Evolutionary conservation across 2,797 vertebrate species (phyloP).

Genomic region (Thripadectes ignobilis): DNA sequence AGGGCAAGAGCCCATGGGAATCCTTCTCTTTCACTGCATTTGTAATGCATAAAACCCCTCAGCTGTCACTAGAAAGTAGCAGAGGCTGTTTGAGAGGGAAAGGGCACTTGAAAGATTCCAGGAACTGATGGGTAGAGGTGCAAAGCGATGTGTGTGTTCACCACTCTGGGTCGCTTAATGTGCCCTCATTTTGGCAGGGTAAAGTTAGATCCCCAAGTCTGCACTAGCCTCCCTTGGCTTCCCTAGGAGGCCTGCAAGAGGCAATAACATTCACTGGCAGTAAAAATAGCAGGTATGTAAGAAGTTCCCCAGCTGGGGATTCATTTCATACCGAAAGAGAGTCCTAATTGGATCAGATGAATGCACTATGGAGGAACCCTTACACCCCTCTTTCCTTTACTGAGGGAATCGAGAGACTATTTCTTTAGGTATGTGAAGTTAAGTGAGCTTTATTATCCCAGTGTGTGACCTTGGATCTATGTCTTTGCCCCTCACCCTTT

Average conservation of each 20-base stretch:
- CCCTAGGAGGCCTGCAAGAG: background rate
- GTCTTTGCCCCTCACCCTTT: background rate
- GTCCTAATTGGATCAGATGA: background rate
- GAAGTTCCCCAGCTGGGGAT: background rate
- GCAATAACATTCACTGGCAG: background rate
- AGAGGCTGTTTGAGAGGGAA: background rate
- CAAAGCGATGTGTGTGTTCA: background rate
- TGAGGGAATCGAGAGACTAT: background rate
- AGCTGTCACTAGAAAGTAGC: background rate
- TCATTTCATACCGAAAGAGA: background rate
- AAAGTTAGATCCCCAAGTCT: background rate
- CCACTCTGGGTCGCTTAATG: background rate
- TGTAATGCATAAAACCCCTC: background rate
- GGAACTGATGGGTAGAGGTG: background rate
- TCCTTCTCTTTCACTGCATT: background rate
- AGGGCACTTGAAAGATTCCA: background rate
- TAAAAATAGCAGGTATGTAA: background rate
- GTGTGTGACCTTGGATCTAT: background rate
- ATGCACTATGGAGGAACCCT: background rate
- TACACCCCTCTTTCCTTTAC: background rate
- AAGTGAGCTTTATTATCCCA: conserved; percentile 6
- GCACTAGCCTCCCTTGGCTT: background rate
- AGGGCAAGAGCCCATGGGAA: background rate
- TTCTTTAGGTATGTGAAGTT: background rate
- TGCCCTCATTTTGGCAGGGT: background rate